Conservation (phyloP, 2,113 vertebrate genomes). For the Rhabdornis inornatus region DNA sequence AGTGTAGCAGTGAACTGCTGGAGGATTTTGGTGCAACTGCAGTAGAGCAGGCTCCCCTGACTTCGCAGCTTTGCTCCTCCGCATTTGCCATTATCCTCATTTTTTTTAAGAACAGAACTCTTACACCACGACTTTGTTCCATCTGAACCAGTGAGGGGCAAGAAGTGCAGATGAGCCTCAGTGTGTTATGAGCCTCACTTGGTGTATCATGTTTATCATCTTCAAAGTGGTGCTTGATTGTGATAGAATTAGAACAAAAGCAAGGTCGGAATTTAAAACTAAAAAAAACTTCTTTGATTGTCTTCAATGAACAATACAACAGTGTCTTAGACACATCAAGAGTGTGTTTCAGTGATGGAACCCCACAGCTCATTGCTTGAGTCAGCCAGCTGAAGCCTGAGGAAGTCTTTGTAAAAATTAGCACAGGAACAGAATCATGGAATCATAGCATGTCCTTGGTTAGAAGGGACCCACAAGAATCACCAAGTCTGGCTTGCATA, state of each 20-base stretch:
- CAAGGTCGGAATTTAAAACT: background rate
- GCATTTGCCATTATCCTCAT: background rate
- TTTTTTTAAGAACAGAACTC: background rate
- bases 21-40: background rate
- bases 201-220: background rate
- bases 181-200: background rate
- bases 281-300: background rate
- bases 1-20: background rate
- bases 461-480: background rate
- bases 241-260: background rate
- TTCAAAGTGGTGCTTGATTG: background rate
- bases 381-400: background rate
- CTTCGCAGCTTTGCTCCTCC: background rate
- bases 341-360: background rate
- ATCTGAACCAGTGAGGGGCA: background rate
- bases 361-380: background rate
- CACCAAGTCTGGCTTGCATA: background rate
- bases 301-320: background rate
- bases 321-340: background rate
- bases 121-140: background rate
- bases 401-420: background rate
- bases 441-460: background rate
- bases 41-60: background rate
- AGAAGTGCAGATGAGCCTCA: background rate
- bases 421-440: background rate